Conservation (phyloP, 2,797 vertebrate species). For the Syncerus caffer region DNA sequence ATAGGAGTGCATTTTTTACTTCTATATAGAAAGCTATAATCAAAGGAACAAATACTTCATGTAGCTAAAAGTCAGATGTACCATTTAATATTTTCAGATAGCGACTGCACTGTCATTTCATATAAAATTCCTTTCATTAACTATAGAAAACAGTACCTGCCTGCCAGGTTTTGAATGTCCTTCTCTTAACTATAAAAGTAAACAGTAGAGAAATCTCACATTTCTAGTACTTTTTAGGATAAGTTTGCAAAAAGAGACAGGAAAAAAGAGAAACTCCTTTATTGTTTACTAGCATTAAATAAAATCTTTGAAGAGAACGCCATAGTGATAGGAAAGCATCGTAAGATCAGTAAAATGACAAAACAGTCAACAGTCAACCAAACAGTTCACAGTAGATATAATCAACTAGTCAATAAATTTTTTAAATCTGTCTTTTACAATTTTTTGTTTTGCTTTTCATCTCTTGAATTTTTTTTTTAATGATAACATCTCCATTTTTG, state of each 20-base stretch:
- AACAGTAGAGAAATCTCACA: not conserved
- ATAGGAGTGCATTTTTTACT: not conserved
- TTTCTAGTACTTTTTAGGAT: not conserved
- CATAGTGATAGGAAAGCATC: constrained; percentile 6
- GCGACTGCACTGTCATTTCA: constrained; percentile 47
- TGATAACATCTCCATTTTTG: constrained; percentile 12
- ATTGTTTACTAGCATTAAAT: not conserved
- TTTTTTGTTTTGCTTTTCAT: constrained; percentile 29
- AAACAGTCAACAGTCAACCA: not conserved
- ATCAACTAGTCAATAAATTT: constrained; percentile 7
- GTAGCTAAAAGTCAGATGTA: constrained; percentile 39
- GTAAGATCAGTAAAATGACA: constrained; percentile 26
- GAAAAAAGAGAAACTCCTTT: not conserved
- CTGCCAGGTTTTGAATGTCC: constrained; percentile 36
- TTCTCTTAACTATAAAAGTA: constrained; percentile 34
- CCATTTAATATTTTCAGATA: constrained; percentile 47
- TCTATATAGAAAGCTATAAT: not conserved
- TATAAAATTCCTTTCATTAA: constrained; percentile 57
- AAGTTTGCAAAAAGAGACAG: not conserved
- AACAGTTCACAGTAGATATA: not conserved
- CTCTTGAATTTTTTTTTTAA: constrained; percentile 15
- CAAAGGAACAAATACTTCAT: not conserved
- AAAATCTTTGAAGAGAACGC: not conserved
- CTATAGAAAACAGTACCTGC: not conserved
- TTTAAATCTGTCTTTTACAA: constrained; percentile 30